Evolutionary conservation across 2,888 invertebrate genomes (phyloP).

Genomic region (Amaurobius ferox): DNA sequence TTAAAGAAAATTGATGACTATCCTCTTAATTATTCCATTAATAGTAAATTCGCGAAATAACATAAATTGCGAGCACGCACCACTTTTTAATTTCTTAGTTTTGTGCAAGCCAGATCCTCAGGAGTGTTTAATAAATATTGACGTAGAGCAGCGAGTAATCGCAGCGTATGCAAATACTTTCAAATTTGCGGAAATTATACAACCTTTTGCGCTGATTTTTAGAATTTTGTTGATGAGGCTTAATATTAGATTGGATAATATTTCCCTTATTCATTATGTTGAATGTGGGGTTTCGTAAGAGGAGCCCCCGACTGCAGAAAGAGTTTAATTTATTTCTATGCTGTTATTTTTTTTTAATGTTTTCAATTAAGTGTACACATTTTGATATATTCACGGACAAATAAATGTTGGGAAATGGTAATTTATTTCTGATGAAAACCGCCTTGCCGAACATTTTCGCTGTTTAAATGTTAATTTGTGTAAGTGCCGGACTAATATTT

Average conservation of each 20-base stretch:
- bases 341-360: too few relatives aligned
- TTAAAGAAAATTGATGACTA: conserved; percentile 14
- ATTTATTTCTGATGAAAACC: too few relatives aligned
- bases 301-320: too few relatives aligned
- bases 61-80: neutral
- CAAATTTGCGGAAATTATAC: neutral
- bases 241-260: neutral
- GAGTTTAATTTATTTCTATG: too few relatives aligned
- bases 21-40: conserved; percentile 12
- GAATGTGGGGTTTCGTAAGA: neutral
- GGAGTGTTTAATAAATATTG: conserved; percentile 12
- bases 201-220: neutral
- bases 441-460: too few relatives aligned
- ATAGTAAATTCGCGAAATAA: neutral
- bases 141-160: neutral
- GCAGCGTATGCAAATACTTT: conserved; percentile 1
- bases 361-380: too few relatives aligned
- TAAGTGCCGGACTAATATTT: too few relatives aligned
- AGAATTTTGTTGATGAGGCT: neutral
- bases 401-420: too few relatives aligned
- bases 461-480: too few relatives aligned
- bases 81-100: neutral
- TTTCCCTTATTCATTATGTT: neutral
- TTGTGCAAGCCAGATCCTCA: neutral
- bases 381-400: too few relatives aligned